These are phyloP conservation scores for Drosophila fungiperda DNA, from an alignment of 2,888 invertebrate genomes.

Conservation along the genomic window DNA sequence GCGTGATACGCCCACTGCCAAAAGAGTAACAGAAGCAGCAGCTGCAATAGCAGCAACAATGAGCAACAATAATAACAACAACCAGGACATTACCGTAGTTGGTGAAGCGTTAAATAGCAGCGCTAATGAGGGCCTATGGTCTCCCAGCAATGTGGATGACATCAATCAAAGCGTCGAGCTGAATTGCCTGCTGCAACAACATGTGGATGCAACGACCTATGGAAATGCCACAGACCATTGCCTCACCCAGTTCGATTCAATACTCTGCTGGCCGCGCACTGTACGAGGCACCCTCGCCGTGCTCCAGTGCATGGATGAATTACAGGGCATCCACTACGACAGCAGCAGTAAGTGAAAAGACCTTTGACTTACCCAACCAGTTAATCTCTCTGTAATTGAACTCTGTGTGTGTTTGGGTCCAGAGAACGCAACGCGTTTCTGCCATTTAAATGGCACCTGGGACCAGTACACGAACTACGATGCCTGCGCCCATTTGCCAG, in stretches of 20 bases:
- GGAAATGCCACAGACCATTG: slow-evolving; percentile 86
- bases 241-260: slow-evolving; percentile 90
- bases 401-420: slow-evolving; percentile 53
- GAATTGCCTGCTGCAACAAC: slow-evolving; percentile 82
- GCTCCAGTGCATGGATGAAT: slow-evolving; percentile 91
- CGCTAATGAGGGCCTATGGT: slow-evolving; percentile 50
- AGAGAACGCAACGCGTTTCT: slow-evolving; percentile 95
- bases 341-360: slow-evolving; percentile 90
- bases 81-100: slow-evolving; percentile 12
- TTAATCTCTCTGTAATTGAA: neutral
- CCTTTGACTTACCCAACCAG: slow-evolving; percentile 14
- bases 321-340: slow-evolving; percentile 92
- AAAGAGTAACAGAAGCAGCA: neutral
- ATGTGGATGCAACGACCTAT: slow-evolving; percentile 78
- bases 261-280: slow-evolving; percentile 94
- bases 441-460: slow-evolving; percentile 93
- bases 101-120: slow-evolving; percentile 51
- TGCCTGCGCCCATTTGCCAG: slow-evolving; percentile 87
- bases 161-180: slow-evolving; percentile 83
- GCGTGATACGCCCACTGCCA: slow-evolving; percentile 16
- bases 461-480: slow-evolving; percentile 91
- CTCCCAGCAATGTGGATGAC: slow-evolving; percentile 70
- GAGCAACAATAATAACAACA: slow-evolving; percentile 35
- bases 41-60: slow-evolving; percentile 34
- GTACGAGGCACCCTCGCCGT: slow-evolving; percentile 89